phyloP scores from a whole-genome alignment of 2,113 vertebrate genomes.

The Hemichromis elongatus region DNA sequence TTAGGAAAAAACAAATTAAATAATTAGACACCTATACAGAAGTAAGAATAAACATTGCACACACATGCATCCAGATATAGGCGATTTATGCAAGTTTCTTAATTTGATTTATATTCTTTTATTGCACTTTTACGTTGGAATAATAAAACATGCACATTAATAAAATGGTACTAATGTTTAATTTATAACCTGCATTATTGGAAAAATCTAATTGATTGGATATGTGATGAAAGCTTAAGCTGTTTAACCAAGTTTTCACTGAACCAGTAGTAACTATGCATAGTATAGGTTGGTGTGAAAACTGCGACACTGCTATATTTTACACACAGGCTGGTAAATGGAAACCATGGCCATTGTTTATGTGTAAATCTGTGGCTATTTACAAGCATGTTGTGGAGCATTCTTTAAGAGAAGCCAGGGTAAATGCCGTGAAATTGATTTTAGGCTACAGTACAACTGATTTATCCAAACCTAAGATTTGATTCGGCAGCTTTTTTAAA shows the following conservation, averaged over 20 bases:
- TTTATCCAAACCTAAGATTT: neutral
- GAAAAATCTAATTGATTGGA: neutral
- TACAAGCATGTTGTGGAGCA: neutral
- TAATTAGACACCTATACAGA: neutral
- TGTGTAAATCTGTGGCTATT: neutral
- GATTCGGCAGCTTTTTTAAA: neutral
- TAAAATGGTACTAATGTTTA: neutral
- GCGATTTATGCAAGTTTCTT: neutral
- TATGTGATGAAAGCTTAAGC: neutral
- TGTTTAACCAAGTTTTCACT: neutral
- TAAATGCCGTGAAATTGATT: conserved; percentile 12
- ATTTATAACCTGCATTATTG: neutral
- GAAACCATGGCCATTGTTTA: neutral
- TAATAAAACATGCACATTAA: neutral
- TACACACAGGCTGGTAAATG: neutral
- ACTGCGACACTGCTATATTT: neutral
- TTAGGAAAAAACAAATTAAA: neutral
- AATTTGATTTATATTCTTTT: neutral
- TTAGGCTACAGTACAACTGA: neutral
- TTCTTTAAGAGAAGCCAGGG: conserved; percentile 1
- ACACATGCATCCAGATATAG: neutral
- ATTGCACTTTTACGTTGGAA: neutral
- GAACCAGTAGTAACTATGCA: neutral
- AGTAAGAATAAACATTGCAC: neutral
- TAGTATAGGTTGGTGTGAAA: neutral